A percentile compares a stretch with the other conserved stretches of the same genome.
These are phyloP conservation scores for Cryptophagus acutangulus DNA, from an alignment of 2,888 invertebrate genomes.

Conservation along the genomic window DNA sequence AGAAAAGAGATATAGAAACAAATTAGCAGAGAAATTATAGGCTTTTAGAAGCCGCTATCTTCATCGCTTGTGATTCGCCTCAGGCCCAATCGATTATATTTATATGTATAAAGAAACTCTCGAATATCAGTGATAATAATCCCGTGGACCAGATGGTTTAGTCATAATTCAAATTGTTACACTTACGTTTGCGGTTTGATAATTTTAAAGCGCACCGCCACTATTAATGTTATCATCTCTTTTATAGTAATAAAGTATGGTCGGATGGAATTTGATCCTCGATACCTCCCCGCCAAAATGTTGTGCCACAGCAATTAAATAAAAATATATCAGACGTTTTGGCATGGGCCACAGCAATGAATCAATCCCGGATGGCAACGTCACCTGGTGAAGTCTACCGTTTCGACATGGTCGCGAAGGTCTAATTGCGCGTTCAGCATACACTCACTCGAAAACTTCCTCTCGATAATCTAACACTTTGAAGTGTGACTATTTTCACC, in stretches of 20 bases:
- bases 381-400: slow-evolving; percentile 41
- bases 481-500: slow-evolving; percentile 34
- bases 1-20: slow-evolving; percentile 48
- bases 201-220: slow-evolving; percentile 43
- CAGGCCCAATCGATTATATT: slow-evolving; percentile 48
- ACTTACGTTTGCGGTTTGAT: slow-evolving; percentile 43
- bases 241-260: too few relatives aligned
- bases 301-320: too few relatives aligned
- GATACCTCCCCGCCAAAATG: too few relatives aligned
- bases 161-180: slow-evolving; percentile 46
- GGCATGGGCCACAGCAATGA: slow-evolving; percentile 26
- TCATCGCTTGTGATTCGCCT: slow-evolving; percentile 44
- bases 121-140: slow-evolving; percentile 45
- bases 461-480: slow-evolving; percentile 28
- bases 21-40: slow-evolving; percentile 50
- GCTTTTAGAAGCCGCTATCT: slow-evolving; percentile 50
- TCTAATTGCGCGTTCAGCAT: slow-evolving; percentile 36
- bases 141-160: slow-evolving; percentile 41
- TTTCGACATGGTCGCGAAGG: slow-evolving; percentile 41
- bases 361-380: slow-evolving; percentile 30
- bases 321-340: too few relatives aligned
- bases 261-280: too few relatives aligned
- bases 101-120: too few relatives aligned
- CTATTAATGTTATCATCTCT: too few relatives aligned
- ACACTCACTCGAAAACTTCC: slow-evolving; percentile 15